These are phyloP conservation scores for Ormyrus rosae DNA, from an alignment of 2,888 invertebrate genomes.

Conservation along the genomic window DNA sequence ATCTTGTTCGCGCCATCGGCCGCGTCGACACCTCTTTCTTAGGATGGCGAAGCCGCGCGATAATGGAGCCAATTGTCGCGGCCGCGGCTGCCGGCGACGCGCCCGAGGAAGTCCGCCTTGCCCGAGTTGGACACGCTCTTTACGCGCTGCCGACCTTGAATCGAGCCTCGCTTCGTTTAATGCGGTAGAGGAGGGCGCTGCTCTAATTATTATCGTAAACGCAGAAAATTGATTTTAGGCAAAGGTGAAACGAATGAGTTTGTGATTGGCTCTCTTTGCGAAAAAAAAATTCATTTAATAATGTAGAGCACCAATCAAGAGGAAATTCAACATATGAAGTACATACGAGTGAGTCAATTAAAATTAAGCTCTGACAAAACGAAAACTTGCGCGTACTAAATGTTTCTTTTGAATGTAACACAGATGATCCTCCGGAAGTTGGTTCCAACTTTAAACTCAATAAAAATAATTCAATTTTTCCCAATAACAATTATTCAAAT, in stretches of 20 bases:
- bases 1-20: slow-evolving; percentile 69
- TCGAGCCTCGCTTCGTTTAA: neutral
- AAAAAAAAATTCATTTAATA: neutral
- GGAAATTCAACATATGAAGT: neutral
- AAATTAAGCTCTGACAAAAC: neutral
- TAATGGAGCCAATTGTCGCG: slow-evolving; percentile 32
- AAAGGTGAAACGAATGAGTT: too few relatives aligned
- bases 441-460: too few relatives aligned
- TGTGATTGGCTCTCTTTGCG: slow-evolving; percentile 2
- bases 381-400: neutral
- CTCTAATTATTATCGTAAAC: too few relatives aligned
- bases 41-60: slow-evolving; percentile 20
- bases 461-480: too few relatives aligned
- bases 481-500: too few relatives aligned
- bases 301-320: neutral
- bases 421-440: too few relatives aligned
- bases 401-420: too few relatives aligned
- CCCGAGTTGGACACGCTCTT: slow-evolving; percentile 38
- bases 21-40: slow-evolving; percentile 60
- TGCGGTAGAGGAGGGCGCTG: neutral
- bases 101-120: slow-evolving; percentile 31
- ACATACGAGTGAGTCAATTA: neutral
- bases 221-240: too few relatives aligned
- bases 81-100: neutral
- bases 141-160: slow-evolving; percentile 46